phyloP scores from a whole-genome alignment of 2,888 invertebrate genomes.

The Eupithecia insigniata region DNA sequence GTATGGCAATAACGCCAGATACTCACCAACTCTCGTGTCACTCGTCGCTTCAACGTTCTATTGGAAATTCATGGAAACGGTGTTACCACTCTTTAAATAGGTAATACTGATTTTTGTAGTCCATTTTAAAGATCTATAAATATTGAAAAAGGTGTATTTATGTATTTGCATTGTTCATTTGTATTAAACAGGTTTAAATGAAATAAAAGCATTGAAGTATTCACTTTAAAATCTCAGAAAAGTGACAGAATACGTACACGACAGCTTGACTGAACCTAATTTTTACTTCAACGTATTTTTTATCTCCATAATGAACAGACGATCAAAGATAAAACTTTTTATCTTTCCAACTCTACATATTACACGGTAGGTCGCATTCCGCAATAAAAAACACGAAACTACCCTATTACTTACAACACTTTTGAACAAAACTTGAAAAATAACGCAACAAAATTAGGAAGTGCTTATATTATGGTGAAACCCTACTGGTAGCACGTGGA shows the following conservation, averaged over 20 bases:
- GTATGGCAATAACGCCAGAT: no score
- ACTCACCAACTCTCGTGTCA: no score
- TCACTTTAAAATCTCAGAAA: no score
- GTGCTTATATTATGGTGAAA: constrained; percentile 32
- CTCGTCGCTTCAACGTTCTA: no score
- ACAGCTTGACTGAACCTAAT: background rate
- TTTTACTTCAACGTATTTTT: background rate
- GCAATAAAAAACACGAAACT: constrained; percentile 6
- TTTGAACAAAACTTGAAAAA: constrained; percentile 22
- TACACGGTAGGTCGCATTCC: background rate
- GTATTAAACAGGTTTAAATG: no score
- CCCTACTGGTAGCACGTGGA: background rate
- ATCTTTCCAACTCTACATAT: constrained; percentile 1
- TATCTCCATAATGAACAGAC: background rate
- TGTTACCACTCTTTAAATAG: background rate
- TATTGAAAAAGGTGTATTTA: no score
- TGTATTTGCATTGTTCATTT: no score
- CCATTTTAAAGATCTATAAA: background rate
- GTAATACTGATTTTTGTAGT: background rate
- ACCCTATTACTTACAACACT: background rate
- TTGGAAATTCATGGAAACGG: background rate
- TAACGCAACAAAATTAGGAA: constrained; percentile 38
- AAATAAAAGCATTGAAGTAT: no score
- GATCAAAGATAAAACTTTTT: background rate
- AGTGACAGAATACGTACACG: background rate